A percentile compares a stretch with the other conserved stretches of the same genome.
phyloP scores from a whole-genome alignment of 2,888 invertebrate species.

The Corbicula japonica region DNA sequence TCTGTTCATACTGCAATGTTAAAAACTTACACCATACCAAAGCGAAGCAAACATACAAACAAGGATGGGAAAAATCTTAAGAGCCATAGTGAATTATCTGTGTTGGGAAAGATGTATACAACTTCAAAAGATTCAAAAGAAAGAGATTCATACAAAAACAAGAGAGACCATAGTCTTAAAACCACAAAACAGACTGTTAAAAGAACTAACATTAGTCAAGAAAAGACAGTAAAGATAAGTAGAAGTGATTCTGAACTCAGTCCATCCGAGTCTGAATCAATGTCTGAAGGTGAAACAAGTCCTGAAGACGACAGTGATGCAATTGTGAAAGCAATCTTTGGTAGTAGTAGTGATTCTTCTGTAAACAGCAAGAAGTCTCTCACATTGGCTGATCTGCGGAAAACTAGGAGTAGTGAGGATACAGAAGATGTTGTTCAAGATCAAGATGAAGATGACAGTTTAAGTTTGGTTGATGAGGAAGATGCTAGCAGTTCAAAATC shows the following conservation, averaged over 20 bases:
- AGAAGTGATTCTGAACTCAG: neutral
- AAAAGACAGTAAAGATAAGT: neutral
- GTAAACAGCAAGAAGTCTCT: conserved; percentile 12
- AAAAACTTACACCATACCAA: conserved; percentile 17
- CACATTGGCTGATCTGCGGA: conserved; percentile 21
- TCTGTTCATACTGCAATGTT: neutral
- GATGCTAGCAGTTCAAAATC: too few relatives aligned
- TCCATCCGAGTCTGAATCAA: conserved; percentile 3
- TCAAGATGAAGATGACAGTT: neutral
- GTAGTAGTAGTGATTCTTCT: conserved; percentile 42
- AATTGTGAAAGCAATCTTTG: conserved; percentile 47
- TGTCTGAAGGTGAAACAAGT: neutral
- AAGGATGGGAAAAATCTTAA: neutral
- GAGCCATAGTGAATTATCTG: conserved; percentile 7
- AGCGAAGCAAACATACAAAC: neutral
- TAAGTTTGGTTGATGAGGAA: neutral
- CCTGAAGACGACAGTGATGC: conserved; percentile 10
- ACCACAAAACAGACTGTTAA: neutral
- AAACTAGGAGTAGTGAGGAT: conserved; percentile 32
- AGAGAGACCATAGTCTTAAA: too few relatives aligned
- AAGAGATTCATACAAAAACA: too few relatives aligned
- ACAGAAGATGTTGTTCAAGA: conserved; percentile 18
- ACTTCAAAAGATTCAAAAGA: neutral
- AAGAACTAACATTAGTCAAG: neutral
- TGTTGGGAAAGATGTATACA: neutral